Evolutionary conservation across 2,113 vertebrate species (phyloP), one percentile per base, ranked within the genome.

Genomic region (Heloderma charlesbogerti): DNA sequence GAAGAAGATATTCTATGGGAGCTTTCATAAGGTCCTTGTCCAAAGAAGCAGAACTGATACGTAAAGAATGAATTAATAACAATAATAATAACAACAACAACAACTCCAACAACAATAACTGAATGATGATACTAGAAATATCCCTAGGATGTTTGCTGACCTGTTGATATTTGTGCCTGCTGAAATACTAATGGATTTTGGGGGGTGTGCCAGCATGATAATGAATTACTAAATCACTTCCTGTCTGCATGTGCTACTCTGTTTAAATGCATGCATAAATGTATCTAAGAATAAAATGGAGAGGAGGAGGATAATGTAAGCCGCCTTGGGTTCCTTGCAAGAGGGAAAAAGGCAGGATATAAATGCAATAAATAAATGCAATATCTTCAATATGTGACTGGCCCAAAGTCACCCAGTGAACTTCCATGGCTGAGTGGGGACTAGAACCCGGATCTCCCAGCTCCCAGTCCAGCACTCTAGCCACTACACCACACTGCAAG

Each of bases 1-100:
- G 87, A 98, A 97, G 96, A 98, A 96, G 93, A 96, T 99, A 45
- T 99, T 99, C 97, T 99, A 98, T 29, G 98, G 99, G 84, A 99
- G 98, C 90, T 99, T 99, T 93, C 99, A 99, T 93, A 99, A 99
- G 98, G 99, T 99, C 80, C 91, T 93, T 95, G 88, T 90, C 85
- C 74, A 80, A 54, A 92, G 48, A 83, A 86, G 86, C 86, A 92
- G 88, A 90, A 57, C n/a, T 22, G 5, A 16, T 40, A 57, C 16
- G 10, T 45, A 25, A 9, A 18, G 51, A 18, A 57, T 31, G 51
- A 54, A 54, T 9, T 7, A 54, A 54, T 54, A 12, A 54, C 1
- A 54, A 54, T 54, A 54, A 54, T 54, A 54, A 54, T 54, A 54
- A 54, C 10, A 54, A 54, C 10, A 54, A 63, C 22, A 22, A 63